Percentiles rank a stretch among this genome's conserved stretches.
These are phyloP conservation scores for Peromyscus aztecus DNA, from an alignment of 2,797 vertebrate species.

Conservation along the genomic window DNA sequence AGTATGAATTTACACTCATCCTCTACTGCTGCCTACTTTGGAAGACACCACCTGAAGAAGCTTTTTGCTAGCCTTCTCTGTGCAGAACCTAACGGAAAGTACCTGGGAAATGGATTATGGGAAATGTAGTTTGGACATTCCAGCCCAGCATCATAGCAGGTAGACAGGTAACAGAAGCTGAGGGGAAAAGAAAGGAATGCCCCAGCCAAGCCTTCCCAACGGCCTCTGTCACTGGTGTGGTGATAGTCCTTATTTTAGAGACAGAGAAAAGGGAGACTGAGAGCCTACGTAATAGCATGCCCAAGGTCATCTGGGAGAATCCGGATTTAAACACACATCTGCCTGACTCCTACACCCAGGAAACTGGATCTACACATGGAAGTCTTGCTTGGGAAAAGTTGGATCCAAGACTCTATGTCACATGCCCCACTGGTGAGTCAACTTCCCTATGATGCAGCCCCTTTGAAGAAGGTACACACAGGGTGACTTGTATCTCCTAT, in stretches of 20 bases:
- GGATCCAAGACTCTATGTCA: accelerated
- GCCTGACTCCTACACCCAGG: neutral
- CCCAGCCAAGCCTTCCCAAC: neutral
- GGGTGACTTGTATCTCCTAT: neutral
- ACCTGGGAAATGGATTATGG: neutral
- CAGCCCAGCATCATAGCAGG: neutral
- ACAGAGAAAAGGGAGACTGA: neutral
- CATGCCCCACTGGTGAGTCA: no score
- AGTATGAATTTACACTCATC: neutral
- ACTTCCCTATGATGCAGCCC: neutral
- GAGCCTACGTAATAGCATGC: neutral
- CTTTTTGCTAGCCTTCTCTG: neutral
- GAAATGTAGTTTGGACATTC: neutral
- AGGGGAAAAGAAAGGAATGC: neutral
- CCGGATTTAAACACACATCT: neutral
- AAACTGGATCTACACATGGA: neutral
- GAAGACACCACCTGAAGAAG: neutral
- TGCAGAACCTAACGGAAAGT: neutral
- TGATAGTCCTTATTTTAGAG: neutral
- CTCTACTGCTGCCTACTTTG: no score
- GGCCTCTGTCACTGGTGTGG: neutral
- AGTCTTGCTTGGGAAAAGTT: neutral
- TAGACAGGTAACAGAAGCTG: neutral
- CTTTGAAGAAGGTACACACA: neutral
- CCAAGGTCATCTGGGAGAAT: neutral